Conservation (phyloP, 1,140 invertebrate genomes). For the Idris sp. region DNA sequence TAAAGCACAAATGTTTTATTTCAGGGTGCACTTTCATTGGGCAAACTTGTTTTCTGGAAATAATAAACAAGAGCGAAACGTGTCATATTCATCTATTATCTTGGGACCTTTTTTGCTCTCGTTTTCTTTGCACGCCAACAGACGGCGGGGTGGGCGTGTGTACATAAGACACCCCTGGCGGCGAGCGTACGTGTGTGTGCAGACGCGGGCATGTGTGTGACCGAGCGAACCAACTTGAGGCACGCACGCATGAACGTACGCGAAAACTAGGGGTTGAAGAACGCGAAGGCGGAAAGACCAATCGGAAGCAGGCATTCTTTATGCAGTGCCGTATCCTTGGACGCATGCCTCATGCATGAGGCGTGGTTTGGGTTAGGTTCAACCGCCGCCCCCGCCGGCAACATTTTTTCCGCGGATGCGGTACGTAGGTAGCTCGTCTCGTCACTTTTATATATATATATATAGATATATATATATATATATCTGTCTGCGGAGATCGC, state of each 20-base stretch:
- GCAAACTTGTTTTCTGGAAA: no score
- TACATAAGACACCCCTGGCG: slow-evolving; percentile 49
- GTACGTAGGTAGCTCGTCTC: slow-evolving; percentile 2
- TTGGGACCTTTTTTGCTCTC: slow-evolving; percentile 26
- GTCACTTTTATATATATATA: no score
- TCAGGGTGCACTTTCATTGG: no score
- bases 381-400: slow-evolving; percentile 41
- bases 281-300: slow-evolving; percentile 70
- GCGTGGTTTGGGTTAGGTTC: slow-evolving; percentile 75
- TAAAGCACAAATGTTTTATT: no score
- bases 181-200: slow-evolving; percentile 1
- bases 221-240: slow-evolving; percentile 38
- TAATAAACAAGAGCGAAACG: slow-evolving; percentile 32
- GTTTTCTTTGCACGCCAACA: slow-evolving; percentile 13
- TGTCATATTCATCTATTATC: slow-evolving; percentile 55
- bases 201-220: slow-evolving; percentile 25
- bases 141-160: slow-evolving; percentile 48
- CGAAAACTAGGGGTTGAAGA: slow-evolving; percentile 61
- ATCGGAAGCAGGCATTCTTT: slow-evolving; percentile 77
- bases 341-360: slow-evolving; percentile 71
- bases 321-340: slow-evolving; percentile 71
- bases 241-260: slow-evolving; percentile 59
- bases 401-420: slow-evolving; percentile 42
- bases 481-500: slow-evolving; percentile 50
- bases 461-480: no score